phyloP scores from a whole-genome alignment of 2,113 vertebrate genomes.

The Nipponia nippon region DNA sequence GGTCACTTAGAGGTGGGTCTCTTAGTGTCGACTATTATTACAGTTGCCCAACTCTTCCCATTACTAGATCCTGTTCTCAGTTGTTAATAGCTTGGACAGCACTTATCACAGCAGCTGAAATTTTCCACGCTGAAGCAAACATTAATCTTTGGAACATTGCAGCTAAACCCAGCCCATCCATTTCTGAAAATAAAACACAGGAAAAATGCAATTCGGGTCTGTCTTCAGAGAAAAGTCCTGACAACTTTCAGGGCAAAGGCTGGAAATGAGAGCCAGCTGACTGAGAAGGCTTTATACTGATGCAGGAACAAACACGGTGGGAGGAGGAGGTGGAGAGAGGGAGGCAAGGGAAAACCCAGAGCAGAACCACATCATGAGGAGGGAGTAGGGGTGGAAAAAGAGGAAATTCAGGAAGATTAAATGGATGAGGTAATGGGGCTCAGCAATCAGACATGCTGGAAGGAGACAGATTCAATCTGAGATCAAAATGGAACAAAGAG shows the following conservation, averaged over 20 bases:
- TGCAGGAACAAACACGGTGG: neutral
- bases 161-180: neutral
- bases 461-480: neutral
- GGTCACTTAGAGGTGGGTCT: neutral
- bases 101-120: neutral
- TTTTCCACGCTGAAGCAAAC: neutral
- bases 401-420: neutral
- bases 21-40: rapidly evolving
- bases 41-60: neutral
- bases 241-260: neutral
- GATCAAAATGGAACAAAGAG: neutral
- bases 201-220: neutral
- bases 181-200: neutral
- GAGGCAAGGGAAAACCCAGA: neutral
- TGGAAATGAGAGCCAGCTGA: neutral
- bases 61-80: neutral
- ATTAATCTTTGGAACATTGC: neutral
- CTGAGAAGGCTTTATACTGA: neutral
- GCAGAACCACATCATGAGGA: neutral
- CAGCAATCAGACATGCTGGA: neutral
- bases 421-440: no score
- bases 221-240: neutral
- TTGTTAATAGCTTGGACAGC: neutral
- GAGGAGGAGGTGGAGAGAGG: neutral
- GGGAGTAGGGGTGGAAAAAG: neutral